A percentile compares a stretch with the other conserved stretches of the same genome.
phyloP scores from a whole-genome alignment of 1,140 invertebrate genomes.

The Aricia agestis region DNA sequence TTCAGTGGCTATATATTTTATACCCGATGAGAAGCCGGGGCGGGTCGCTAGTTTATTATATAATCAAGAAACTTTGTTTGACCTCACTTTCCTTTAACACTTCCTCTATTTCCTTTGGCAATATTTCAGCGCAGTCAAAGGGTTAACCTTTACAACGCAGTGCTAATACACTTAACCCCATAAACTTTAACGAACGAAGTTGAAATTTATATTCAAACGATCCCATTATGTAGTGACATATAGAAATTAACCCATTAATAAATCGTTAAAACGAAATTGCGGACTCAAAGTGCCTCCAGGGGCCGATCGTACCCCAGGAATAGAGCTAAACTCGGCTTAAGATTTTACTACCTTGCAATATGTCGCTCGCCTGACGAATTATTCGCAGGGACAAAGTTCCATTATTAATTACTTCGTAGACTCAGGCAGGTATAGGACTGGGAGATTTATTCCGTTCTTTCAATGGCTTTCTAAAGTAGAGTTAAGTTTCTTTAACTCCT shows the following conservation, averaged over 20 bases:
- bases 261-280: slow-evolving; percentile 37
- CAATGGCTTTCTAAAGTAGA: background rate
- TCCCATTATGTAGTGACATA: slow-evolving; percentile 12
- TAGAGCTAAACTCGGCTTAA: slow-evolving; percentile 33
- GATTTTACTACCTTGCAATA: slow-evolving; percentile 47
- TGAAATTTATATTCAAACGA: slow-evolving; percentile 6
- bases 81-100: too few species aligned
- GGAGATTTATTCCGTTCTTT: slow-evolving; percentile 3
- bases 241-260: slow-evolving; percentile 29
- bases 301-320: slow-evolving; percentile 33
- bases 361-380: slow-evolving; percentile 47
- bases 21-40: too few species aligned
- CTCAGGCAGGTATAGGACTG: slow-evolving; percentile 14
- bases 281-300: slow-evolving; percentile 33
- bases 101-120: background rate
- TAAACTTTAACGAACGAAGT: background rate
- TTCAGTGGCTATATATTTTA: too few species aligned
- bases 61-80: too few species aligned
- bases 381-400: slow-evolving; percentile 30
- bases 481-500: too few species aligned
- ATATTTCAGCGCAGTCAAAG: background rate
- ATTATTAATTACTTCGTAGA: slow-evolving; percentile 30
- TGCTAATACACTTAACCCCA: background rate
- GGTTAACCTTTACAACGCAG: background rate
- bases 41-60: too few species aligned